phyloP scores from a whole-genome alignment of 2,113 vertebrate genomes.

The Anhinga rufa region DNA sequence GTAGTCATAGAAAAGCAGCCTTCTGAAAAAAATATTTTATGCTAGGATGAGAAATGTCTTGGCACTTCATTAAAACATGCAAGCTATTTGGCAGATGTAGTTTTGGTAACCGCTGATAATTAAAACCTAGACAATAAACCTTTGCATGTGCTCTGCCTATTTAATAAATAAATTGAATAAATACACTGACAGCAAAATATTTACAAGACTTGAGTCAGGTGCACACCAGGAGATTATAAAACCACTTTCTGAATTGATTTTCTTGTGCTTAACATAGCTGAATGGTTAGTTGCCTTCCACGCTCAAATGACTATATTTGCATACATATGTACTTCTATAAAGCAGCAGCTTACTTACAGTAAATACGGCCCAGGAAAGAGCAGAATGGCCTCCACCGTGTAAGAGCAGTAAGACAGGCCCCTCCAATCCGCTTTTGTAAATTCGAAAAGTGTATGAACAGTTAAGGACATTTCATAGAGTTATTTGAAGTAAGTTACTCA shows the following conservation, averaged over 20 bases:
- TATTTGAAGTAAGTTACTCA: neutral
- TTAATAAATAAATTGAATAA: neutral
- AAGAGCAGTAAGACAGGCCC: constrained; percentile 91
- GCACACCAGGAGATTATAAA: neutral
- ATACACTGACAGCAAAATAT: neutral
- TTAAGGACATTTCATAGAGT: constrained; percentile 72
- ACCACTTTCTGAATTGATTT: neutral
- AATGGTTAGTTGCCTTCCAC: neutral
- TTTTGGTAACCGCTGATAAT: neutral
- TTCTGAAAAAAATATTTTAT: neutral
- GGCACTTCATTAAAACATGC: neutral
- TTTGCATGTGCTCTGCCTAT: neutral
- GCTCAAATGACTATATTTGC: neutral
- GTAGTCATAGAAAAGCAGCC: neutral
- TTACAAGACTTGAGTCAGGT: neutral
- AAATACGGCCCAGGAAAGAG: constrained; percentile 98
- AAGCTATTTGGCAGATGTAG: neutral
- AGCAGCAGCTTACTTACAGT: constrained; percentile 78
- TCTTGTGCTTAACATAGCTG: neutral
- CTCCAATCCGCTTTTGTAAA: constrained; percentile 91
- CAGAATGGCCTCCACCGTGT: constrained; percentile 96
- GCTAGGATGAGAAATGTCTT: neutral
- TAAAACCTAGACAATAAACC: neutral
- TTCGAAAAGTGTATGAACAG: constrained; percentile 92
- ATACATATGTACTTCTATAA: neutral